Evolutionary conservation across 2,888 invertebrate species (phyloP), one percentile per base, ranked within the genome.

Genomic region (Eristalis tenax): DNA sequence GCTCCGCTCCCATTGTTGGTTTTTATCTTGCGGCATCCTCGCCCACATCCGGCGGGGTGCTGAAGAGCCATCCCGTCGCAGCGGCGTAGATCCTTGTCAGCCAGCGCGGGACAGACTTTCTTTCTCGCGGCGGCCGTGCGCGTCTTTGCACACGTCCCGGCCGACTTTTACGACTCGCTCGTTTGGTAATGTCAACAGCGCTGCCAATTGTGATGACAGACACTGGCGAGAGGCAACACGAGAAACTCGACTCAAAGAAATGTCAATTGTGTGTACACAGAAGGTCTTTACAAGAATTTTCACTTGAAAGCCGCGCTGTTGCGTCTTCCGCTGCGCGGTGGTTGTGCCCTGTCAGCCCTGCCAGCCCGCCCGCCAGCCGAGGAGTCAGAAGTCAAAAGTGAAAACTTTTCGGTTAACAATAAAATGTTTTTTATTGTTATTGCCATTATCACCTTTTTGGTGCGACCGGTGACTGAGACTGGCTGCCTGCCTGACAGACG

Each of bases 371-470:
- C 40, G 74, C 35, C 59, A 65, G 57, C 23, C 59, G 59, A 15
- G 10, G 68, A 83, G 83, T 83, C 83, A 87, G 83, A 75, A 76
- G 87, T 87, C 87, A 87, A 87, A 87, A 87, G 87, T 83, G 87
- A 87, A 87, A 87, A 79, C 18, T 70, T 68, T 68, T 85, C 65
- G 56, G 69, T 86, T 64, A 83, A 86, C 85, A 86, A 87, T 87
- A 75, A 76, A 75, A 86, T 66, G 74, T 82, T 85, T 32, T 38
- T 77, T 81, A 77, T 77, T 85, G 38, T 85, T 73, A 74, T 70
- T 73, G 73, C 50, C 69, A 81, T 85, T 79, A 79, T 83, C 86
- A 83, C 83, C 78, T 83, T 63, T 50, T 11, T 56, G 38, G 61
- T 50, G 26, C 26, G 18, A n/a, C 50, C 13, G 57, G 57, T n/a